Conservation (phyloP, 2,113 vertebrate species). For the Pollachius pollachius region DNA sequence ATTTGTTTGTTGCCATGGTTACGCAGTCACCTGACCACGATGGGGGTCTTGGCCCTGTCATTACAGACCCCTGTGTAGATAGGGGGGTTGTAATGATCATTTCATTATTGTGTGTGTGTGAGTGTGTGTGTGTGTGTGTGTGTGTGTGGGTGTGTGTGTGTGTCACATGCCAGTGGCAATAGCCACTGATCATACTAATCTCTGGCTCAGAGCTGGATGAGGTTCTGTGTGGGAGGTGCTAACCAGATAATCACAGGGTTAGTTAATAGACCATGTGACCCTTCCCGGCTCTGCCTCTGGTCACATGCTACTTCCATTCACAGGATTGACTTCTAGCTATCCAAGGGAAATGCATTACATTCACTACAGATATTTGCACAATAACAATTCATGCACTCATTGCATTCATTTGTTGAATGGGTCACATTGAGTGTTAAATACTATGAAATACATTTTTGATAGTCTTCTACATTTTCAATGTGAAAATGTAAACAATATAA, state of each 20-base stretch:
- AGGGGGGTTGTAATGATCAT: too few species aligned
- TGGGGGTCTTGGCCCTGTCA: background rate
- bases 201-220: background rate
- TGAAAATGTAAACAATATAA: too few species aligned
- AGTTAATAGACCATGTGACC: background rate
- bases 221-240: background rate
- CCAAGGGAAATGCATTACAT: conserved; percentile 15
- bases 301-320: background rate
- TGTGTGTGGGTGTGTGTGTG: conserved; percentile 3
- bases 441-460: too few species aligned
- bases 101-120: too few species aligned
- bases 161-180: background rate
- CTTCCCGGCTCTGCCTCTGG: background rate
- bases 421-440: too few species aligned
- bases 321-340: conserved; percentile 13
- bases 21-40: background rate
- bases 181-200: background rate
- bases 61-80: too few species aligned
- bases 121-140: background rate
- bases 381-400: too few species aligned
- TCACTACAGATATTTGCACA: too few species aligned
- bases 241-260: background rate
- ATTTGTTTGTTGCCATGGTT: background rate
- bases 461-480: too few species aligned
- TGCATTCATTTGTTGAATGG: too few species aligned